These are phyloP conservation scores for Drosophila buzzatii DNA, from an alignment of 2,888 invertebrate species.

Conservation along the genomic window DNA sequence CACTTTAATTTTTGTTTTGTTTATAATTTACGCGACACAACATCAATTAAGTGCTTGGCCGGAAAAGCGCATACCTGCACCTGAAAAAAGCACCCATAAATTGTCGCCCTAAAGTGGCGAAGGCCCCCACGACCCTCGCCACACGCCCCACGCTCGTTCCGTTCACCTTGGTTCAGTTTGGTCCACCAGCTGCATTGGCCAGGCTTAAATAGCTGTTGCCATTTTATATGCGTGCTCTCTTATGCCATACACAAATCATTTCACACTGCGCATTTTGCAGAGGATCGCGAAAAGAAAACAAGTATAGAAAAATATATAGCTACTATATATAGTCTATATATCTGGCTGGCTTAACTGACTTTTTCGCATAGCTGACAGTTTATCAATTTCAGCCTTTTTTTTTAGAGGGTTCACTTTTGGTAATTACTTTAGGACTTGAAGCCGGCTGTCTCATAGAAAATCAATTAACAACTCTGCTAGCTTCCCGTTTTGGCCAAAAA, in stretches of 20 bases:
- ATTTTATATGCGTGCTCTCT: constrained; percentile 69
- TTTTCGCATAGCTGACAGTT: not conserved
- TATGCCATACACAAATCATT: constrained; percentile 70
- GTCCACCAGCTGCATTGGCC: constrained; percentile 64
- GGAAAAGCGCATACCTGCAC: constrained; percentile 83
- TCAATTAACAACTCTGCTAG: constrained; percentile 56
- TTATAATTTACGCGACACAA: constrained; percentile 85
- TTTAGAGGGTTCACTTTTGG: not conserved
- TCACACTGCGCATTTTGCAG: constrained; percentile 31
- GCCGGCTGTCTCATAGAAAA: constrained; percentile 45
- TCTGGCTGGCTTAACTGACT: not conserved
- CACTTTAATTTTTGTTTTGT: constrained; percentile 84
- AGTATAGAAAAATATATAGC: not conserved
- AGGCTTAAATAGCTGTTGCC: constrained; percentile 68
- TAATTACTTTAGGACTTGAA: constrained; percentile 1
- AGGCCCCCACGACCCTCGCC: constrained; percentile 32
- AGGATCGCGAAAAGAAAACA: not conserved
- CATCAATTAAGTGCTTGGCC: constrained; percentile 85
- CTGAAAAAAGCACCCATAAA: constrained; percentile 81
- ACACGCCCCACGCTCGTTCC: constrained; percentile 18
- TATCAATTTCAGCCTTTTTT: not conserved
- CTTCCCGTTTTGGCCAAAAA: constrained; percentile 5
- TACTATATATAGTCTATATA: not conserved
- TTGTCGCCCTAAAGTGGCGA: constrained; percentile 75
- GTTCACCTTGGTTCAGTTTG: constrained; percentile 25